Evolutionary conservation across 2,113 vertebrate genomes (phyloP).

Genomic region (Aspiorhynchus laticeps): DNA sequence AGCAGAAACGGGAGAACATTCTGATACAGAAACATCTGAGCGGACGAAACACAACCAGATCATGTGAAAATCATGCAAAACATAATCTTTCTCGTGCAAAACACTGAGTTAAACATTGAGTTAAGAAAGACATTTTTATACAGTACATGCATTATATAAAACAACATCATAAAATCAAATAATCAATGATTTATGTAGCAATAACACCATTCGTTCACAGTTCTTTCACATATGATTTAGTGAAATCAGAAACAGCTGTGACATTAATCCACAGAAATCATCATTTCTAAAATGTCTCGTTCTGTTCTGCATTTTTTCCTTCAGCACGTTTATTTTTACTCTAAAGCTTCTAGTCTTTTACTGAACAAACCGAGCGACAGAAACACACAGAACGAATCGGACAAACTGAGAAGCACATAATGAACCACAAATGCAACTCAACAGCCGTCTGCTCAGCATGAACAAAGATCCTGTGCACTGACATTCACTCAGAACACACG

Average conservation of each 20-base stretch:
- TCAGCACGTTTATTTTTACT: background rate
- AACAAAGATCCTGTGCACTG: background rate
- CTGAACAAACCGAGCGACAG: background rate
- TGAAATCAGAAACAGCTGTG: background rate
- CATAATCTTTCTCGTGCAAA: background rate
- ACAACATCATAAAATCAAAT: background rate
- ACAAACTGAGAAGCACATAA: too few relatives aligned
- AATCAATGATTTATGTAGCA: background rate
- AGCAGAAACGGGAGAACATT: background rate
- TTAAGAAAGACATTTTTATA: too few relatives aligned
- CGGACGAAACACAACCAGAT: background rate
- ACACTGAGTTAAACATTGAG: background rate
- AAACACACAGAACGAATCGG: background rate
- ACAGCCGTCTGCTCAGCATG: background rate
- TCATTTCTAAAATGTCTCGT: too few relatives aligned
- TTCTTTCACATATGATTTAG: background rate
- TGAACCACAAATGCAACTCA: background rate
- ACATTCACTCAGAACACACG: background rate
- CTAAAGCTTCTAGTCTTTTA: background rate
- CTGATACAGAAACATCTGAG: background rate
- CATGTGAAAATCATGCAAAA: conserved; percentile 9
- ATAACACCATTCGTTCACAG: background rate
- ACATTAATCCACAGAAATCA: background rate
- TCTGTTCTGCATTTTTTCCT: background rate
- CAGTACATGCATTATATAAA: background rate